Base-by-base conservation (phyloP, 2,888 invertebrate species). In the Epistrophe grossulariae region DNA sequence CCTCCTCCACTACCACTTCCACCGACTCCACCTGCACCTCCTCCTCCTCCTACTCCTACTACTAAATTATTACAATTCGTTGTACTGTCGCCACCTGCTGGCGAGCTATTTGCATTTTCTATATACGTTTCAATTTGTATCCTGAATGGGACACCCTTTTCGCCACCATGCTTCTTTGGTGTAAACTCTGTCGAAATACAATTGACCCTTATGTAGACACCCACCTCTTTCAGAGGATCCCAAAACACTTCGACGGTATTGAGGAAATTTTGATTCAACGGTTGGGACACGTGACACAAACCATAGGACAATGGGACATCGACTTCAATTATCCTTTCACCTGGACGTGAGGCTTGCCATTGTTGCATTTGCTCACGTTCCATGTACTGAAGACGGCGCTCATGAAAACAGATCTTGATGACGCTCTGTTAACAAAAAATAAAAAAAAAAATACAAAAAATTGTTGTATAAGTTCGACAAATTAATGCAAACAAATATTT, bases 161-260 rank as follows among this genome's bases (percentile, higher is more conserved):
- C 99, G 1, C 99, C 99, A 64, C 99, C 99, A 93, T 99, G 99
- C 91, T 99, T 99, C 92, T 98, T 99, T 0, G 98, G 97, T 0
- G 99, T 99, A 92, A 99, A 99, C 93, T 99, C 99, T 0, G 99
- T 99, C 87, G 98, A 98, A 90, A 99, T 99, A 93, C 98, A 99
- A 93, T 99, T 98, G 64, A 98, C 98, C 94, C 98, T 98, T 89
- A 99, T 96, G 91, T 98, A 99, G 84, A 98, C 97, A 52, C 98
- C 98, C 88, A 98, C 97, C 93, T 99, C 99, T 91, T 99, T 98
- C 31, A 97, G 96, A 0, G 99, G 98, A 93, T 99, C 98, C 99
- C 99, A 99, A 90, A 95, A 95, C 80, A 99, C 97, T 91, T 98
- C 97, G 4, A 98, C 95, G 3, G 96, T 95, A 93, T 98, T 99